Evolutionary conservation across 2,113 vertebrate genomes (phyloP), one percentile per base, ranked within the genome.

Genomic region (Edolisoma coerulescens): DNA sequence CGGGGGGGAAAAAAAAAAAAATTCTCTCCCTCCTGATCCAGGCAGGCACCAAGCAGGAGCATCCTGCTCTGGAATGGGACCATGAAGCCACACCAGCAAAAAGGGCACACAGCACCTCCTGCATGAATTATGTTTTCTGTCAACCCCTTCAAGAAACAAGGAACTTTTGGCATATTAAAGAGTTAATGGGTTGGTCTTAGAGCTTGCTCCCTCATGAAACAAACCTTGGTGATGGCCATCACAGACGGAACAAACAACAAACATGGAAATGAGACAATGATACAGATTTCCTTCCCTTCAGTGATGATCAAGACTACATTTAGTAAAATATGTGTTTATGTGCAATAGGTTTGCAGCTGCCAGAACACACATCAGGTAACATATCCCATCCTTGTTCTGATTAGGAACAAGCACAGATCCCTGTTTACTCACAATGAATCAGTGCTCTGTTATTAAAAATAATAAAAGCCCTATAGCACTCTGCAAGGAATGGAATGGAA

Each of bases 371-470:
- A 70, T 47, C 50, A 53, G 54, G 71, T 59, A 86, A 82, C 35
- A 69, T 12, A 65, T 9, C 19, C 33, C 53, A 69, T 41, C 37
- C 39, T 44, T 89, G 56, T 17, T 88, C 76, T 84, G 26, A 47
- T 65, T 89, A 86, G 16, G 22, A 94, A 79, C 68, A 90, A 93
- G 71, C 45, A 52, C 11, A 39, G 56, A 81, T 28, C 78, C 75
- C 69, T 76, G 35, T 61, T 84, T 54, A 80, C 39, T 53, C 81
- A 73, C 52, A 91, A n/a, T n/a, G n/a, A n/a, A n/a, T n/a, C n/a
- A n/a, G n/a, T n/a, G n/a, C n/a, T n/a, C n/a, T n/a, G 81, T 73
- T 94, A 97, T 92, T 96, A 96, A 97, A 96, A 96, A 93, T 93
- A 96, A 95, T 96, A 93, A 91, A 96, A 96, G 64, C 39, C 42